These are phyloP conservation scores for Platanista minor DNA, from an alignment of 2,113 vertebrate species.

Conservation along the genomic window DNA sequence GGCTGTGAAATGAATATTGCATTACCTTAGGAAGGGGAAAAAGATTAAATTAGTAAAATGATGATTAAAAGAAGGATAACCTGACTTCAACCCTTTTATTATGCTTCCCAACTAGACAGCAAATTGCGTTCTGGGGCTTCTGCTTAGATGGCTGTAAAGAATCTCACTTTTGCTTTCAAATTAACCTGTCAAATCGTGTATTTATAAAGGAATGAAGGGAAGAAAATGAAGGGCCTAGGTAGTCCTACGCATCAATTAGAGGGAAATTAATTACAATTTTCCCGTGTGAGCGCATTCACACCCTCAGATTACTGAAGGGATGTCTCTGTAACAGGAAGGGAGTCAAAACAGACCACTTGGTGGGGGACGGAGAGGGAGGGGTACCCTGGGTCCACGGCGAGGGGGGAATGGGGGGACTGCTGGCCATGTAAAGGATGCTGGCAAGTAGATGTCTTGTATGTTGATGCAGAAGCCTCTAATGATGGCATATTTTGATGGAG, in stretches of 20 bases:
- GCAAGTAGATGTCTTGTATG: too few relatives aligned
- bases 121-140: slow-evolving; percentile 73
- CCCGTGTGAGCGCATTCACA: slow-evolving; percentile 73
- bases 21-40: slow-evolving; percentile 65
- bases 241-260: slow-evolving; percentile 83
- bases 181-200: slow-evolving; percentile 85
- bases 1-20: slow-evolving; percentile 79
- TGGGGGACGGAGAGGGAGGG: not conserved
- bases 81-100: slow-evolving; percentile 81
- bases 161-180: slow-evolving; percentile 82
- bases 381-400: not conserved
- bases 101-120: slow-evolving; percentile 73
- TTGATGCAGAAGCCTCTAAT: not conserved
- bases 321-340: slow-evolving; percentile 44
- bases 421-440: not conserved
- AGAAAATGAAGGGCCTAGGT: slow-evolving; percentile 79
- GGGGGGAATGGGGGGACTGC: not conserved
- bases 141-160: slow-evolving; percentile 80
- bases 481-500: not conserved
- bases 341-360: slow-evolving; percentile 51
- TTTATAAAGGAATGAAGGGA: slow-evolving; percentile 80
- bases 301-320: slow-evolving; percentile 67
- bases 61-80: slow-evolving; percentile 75
- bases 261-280: slow-evolving; percentile 84
- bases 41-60: slow-evolving; percentile 69